Percentiles rank a stretch among this genome's conserved stretches.
Evolutionary conservation across 2,797 vertebrate species (phyloP).

Genomic region (Sarcophilus harrisii): DNA sequence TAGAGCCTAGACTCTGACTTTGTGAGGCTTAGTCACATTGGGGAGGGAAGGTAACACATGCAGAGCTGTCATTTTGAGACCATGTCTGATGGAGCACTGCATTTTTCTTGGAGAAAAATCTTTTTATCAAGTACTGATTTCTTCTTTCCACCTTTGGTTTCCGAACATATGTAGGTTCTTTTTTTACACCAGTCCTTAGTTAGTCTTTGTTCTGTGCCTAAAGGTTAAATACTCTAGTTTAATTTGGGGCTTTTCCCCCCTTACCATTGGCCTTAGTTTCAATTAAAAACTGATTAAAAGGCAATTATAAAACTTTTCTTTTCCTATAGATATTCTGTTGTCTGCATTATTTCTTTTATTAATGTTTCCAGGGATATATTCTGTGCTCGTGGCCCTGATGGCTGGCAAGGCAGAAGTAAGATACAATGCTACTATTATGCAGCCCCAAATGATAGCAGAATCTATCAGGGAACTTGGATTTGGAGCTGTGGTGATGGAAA

Average conservation of each 20-base stretch:
- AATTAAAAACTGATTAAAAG: constrained; percentile 50
- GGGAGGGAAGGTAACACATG: not conserved
- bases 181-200: constrained; percentile 58
- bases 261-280: not conserved
- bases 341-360: constrained; percentile 61
- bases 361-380: constrained; percentile 90
- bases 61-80: not conserved
- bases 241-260: constrained; percentile 37
- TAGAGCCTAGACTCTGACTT: not conserved
- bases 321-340: constrained; percentile 44
- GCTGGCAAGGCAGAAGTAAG: constrained; percentile 98
- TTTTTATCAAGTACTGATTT: not conserved
- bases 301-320: constrained; percentile 30
- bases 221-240: constrained; percentile 34
- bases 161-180: constrained; percentile 12
- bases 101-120: not conserved
- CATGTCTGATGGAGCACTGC: not conserved
- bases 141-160: not conserved
- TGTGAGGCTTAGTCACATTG: not conserved
- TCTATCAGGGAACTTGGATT: constrained; percentile 96
- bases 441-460: constrained; percentile 91
- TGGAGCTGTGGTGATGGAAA: constrained; percentile 93
- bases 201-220: constrained; percentile 12
- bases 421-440: constrained; percentile 90
- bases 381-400: constrained; percentile 96